Conservation (phyloP, 2,888 invertebrate genomes). For the Ectemnius continuus region DNA sequence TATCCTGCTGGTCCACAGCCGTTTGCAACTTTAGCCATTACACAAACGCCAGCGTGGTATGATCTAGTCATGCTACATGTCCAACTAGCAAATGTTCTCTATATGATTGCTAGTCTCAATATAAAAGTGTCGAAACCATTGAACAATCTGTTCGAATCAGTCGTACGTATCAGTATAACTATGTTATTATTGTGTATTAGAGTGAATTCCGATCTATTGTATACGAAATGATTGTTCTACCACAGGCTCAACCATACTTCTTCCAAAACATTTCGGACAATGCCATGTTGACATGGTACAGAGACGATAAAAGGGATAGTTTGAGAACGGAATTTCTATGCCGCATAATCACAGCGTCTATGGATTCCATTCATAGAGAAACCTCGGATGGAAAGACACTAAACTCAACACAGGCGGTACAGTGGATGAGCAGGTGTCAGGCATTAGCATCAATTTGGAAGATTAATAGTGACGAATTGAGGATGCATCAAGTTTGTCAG, state of each 20-base stretch:
- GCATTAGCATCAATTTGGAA: slow-evolving; percentile 88
- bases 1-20: slow-evolving; percentile 80
- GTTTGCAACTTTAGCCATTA: slow-evolving; percentile 87
- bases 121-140: slow-evolving; percentile 86
- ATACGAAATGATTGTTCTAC: neutral
- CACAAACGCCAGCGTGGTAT: slow-evolving; percentile 86
- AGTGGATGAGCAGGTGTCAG: slow-evolving; percentile 87
- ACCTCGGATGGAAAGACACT: slow-evolving; percentile 79
- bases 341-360: slow-evolving; percentile 85
- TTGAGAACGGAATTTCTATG: slow-evolving; percentile 86
- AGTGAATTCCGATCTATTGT: neutral
- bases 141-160: slow-evolving; percentile 88
- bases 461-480: slow-evolving; percentile 85
- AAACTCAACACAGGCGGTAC: slow-evolving; percentile 78
- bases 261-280: slow-evolving; percentile 74
- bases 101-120: slow-evolving; percentile 88
- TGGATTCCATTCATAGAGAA: slow-evolving; percentile 85
- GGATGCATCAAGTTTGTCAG: slow-evolving; percentile 87
- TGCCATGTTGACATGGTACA: slow-evolving; percentile 69
- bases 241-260: slow-evolving; percentile 72
- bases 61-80: slow-evolving; percentile 89
- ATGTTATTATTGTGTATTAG: neutral
- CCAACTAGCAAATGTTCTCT: slow-evolving; percentile 87
- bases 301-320: slow-evolving; percentile 84
- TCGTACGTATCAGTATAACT: slow-evolving; percentile 75